phyloP scores from a whole-genome alignment of 2,113 vertebrate genomes.

The Phaetusa simplex region DNA sequence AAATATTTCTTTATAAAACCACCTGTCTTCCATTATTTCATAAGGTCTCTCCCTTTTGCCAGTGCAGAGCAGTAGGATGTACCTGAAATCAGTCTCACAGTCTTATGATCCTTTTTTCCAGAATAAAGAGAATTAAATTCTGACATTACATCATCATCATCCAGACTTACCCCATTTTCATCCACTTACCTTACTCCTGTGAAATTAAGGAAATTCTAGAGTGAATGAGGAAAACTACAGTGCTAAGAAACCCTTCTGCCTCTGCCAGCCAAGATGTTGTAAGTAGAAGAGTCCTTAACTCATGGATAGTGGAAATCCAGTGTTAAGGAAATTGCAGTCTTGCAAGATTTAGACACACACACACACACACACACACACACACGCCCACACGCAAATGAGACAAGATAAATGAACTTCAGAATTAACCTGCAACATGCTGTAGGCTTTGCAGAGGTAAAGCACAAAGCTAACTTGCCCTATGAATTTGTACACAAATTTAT shows the following conservation, averaged over 20 bases:
- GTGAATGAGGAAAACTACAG: background rate
- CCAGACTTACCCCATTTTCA: background rate
- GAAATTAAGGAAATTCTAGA: background rate
- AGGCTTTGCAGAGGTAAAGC: background rate
- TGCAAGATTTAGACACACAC: background rate
- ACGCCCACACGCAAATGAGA: background rate
- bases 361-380: background rate
- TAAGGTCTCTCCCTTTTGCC: background rate
- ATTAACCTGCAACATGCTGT: background rate
- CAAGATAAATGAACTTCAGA: background rate
- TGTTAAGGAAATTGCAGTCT: background rate
- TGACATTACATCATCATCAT: background rate
- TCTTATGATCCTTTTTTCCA: background rate
- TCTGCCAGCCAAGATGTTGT: background rate
- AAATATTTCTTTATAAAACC: background rate
- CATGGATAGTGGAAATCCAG: background rate
- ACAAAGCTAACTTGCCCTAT: background rate
- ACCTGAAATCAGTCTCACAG: background rate
- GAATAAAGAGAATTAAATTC: background rate
- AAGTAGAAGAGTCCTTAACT: background rate
- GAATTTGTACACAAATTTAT: background rate
- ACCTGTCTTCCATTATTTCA: background rate
- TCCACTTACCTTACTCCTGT: background rate
- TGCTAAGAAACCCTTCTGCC: background rate
- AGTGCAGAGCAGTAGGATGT: background rate